A percentile compares a stretch with the other conserved stretches of the same genome.
phyloP scores from a whole-genome alignment of 1,140 invertebrate genomes.

The Eupeodes corollae region DNA sequence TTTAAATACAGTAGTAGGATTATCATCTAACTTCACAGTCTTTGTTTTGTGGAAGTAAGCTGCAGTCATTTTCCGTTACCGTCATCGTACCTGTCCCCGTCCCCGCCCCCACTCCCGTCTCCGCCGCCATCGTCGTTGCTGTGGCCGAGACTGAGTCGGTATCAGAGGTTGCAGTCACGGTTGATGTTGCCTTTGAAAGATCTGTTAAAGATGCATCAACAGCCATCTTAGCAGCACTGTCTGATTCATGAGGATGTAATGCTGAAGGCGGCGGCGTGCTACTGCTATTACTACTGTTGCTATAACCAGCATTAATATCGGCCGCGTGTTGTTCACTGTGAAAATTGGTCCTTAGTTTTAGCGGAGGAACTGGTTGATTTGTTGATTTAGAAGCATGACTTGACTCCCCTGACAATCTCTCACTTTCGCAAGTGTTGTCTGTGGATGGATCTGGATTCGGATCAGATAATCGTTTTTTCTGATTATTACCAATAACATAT shows the following conservation, averaged over 20 bases:
- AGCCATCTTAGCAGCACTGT: too few species aligned
- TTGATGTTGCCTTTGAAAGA: background rate
- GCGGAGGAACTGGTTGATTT: background rate
- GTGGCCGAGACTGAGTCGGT: conserved; percentile 8
- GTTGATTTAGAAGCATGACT: conserved; percentile 20
- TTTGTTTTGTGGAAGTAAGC: conserved; percentile 55
- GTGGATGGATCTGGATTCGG: conserved; percentile 13
- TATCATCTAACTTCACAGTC: conserved; percentile 82
- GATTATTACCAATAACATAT: conserved; percentile 44
- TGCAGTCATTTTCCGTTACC: conserved; percentile 33
- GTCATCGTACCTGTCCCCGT: conserved; percentile 16
- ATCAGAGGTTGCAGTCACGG: too few species aligned
- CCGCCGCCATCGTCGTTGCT: conserved; percentile 15
- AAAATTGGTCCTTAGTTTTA: background rate
- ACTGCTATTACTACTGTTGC: conserved; percentile 18
- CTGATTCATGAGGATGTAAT: too few species aligned
- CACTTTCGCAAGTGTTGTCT: conserved; percentile 1
- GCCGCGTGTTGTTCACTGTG: conserved; percentile 2
- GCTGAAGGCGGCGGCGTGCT: background rate
- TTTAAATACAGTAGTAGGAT: conserved; percentile 24
- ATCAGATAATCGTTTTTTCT: conserved; percentile 15
- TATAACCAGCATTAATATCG: conserved; percentile 18
- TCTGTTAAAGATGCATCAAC: too few species aligned
- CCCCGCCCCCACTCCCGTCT: conserved; percentile 1
- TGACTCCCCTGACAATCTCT: conserved; percentile 18